Evolutionary conservation across 2,113 vertebrate species (phyloP).

Genomic region (Trematomus loennbergii): DNA sequence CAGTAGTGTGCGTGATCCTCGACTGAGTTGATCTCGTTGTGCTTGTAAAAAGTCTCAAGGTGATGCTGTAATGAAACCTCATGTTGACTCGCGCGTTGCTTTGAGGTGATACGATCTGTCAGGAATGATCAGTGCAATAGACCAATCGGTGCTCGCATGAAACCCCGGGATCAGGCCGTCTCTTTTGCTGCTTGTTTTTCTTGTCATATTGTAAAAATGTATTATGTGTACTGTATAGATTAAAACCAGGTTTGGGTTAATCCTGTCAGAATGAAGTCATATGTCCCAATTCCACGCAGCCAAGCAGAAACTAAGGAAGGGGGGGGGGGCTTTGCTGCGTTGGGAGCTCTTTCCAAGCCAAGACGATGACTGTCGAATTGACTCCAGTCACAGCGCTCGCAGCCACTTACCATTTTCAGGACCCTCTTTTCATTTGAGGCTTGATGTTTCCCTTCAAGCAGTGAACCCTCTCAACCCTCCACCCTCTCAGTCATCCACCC

Average conservation of each 20-base stretch:
- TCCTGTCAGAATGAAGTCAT: conserved; percentile 97
- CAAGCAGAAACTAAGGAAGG: conserved; percentile 82
- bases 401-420: conserved; percentile 84
- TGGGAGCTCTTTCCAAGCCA: conserved; percentile 86
- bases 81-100: conserved; percentile 84
- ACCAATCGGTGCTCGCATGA: conserved; percentile 80
- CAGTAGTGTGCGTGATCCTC: conserved; percentile 33
- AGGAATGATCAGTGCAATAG: conserved; percentile 91
- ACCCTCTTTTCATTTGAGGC: conserved; percentile 69
- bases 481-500: conserved; percentile 43
- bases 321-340: conserved; percentile 69
- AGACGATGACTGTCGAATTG: conserved; percentile 91
- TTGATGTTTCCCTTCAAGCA: conserved; percentile 76
- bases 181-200: conserved; percentile 91
- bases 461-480: conserved; percentile 44
- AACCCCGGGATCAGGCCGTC: conserved; percentile 88
- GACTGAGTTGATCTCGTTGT: conserved; percentile 36
- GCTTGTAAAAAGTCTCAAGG: conserved; percentile 65
- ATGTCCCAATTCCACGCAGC: conserved; percentile 81
- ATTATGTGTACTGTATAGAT: conserved; percentile 93
- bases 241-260: conserved; percentile 95
- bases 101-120: conserved; percentile 89
- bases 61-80: conserved; percentile 85
- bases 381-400: conserved; percentile 87
- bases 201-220: conserved; percentile 97